Evolutionary conservation across 2,797 vertebrate genomes (phyloP).

Genomic region (Coluber constrictor): DNA sequence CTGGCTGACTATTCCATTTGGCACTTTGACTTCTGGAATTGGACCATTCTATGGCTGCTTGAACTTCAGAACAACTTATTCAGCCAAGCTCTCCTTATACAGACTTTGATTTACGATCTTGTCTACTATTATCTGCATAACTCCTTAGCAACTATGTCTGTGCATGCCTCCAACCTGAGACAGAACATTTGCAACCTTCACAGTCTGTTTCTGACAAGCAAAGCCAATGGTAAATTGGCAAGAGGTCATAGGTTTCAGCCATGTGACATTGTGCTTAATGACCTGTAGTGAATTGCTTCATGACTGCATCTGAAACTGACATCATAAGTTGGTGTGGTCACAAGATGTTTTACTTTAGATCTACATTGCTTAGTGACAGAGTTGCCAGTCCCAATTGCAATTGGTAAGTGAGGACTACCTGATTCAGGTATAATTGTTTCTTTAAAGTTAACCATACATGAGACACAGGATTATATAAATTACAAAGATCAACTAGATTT

Average conservation of each 20-base stretch:
- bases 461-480: background rate
- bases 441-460: background rate
- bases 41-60: background rate
- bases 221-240: background rate
- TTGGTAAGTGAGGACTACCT: background rate
- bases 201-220: background rate
- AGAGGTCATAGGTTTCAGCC: background rate
- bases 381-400: background rate
- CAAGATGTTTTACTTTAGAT: background rate
- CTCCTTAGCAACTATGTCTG: background rate
- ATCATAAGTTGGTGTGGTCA: background rate
- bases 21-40: background rate
- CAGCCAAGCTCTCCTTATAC: background rate
- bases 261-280: background rate
- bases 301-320: background rate
- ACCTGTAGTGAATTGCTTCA: background rate
- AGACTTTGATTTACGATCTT: background rate
- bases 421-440: background rate
- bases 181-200: background rate
- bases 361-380: background rate
- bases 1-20: background rate
- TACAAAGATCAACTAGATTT: background rate
- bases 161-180: background rate
- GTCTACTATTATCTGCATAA: background rate
- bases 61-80: background rate